Evolutionary conservation across 2,888 invertebrate species (phyloP).

Genomic region (Rambutsinella grinnellia): DNA sequence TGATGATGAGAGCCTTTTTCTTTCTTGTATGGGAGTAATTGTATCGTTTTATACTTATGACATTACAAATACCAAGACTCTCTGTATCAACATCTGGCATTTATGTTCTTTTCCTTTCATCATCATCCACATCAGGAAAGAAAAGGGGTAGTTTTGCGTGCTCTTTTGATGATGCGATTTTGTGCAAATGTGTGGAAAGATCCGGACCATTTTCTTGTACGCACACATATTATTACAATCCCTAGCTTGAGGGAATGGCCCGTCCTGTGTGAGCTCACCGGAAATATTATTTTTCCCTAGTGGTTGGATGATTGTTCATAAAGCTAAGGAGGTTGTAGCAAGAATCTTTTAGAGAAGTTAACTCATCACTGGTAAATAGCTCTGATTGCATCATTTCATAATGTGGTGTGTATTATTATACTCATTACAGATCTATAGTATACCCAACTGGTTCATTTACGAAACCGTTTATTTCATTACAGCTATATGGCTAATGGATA

Average conservation of each 20-base stretch:
- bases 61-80: background rate
- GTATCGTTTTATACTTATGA: constrained; percentile 6
- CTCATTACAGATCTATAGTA: too few species aligned
- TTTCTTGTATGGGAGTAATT: background rate
- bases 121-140: constrained; percentile 6
- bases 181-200: constrained; percentile 29
- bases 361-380: constrained; percentile 17
- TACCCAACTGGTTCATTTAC: background rate
- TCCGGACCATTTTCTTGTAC: too few species aligned
- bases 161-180: constrained; percentile 23
- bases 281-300: too few species aligned
- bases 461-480: background rate
- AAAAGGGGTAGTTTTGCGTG: constrained; percentile 22
- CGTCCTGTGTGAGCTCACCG: too few species aligned
- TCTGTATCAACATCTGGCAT: constrained; percentile 30
- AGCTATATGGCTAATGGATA: background rate
- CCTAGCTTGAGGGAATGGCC: too few species aligned
- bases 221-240: too few species aligned
- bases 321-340: background rate
- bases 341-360: too few species aligned
- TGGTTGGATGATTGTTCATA: too few species aligned
- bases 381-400: constrained; percentile 26
- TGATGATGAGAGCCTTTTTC: constrained; percentile 22
- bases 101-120: background rate
- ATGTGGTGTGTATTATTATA: constrained; percentile 8